A percentile compares a stretch with the other conserved stretches of the same genome.
These are phyloP conservation scores for Battus philenor DNA, from an alignment of 1,140 invertebrate species.

Conservation along the genomic window DNA sequence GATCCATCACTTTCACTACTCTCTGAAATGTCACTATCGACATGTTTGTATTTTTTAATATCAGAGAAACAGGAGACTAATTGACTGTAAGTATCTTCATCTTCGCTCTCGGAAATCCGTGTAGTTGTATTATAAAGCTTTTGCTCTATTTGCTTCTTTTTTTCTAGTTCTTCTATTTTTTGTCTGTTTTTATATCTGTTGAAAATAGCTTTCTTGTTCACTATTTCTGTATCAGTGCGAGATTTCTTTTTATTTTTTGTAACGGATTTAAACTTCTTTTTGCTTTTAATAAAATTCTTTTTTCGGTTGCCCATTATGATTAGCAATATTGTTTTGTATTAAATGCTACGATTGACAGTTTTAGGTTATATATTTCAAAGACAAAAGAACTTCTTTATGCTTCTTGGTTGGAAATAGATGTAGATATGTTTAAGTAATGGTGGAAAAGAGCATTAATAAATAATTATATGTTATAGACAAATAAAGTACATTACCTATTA, in stretches of 20 bases:
- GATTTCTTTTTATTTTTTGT: constrained; percentile 46
- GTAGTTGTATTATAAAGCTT: constrained; percentile 40
- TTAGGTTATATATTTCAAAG: no score
- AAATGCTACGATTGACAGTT: no score
- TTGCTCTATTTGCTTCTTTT: constrained; percentile 54
- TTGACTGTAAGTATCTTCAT: constrained; percentile 74
- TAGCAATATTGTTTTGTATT: background rate
- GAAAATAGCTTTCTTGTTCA: constrained; percentile 65
- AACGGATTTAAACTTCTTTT: constrained; percentile 31
- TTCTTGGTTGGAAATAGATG: no score
- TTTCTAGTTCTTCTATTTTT: constrained; percentile 56
- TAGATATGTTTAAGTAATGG: no score
- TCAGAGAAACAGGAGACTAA: constrained; percentile 76
- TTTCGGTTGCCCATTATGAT: constrained; percentile 46
- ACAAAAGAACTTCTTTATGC: no score
- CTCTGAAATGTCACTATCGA: constrained; percentile 48
- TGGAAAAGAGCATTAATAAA: no score
- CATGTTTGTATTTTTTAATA: constrained; percentile 27
- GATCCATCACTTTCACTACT: constrained; percentile 26
- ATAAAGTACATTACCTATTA: no score
- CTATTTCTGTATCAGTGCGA: constrained; percentile 32
- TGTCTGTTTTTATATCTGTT: constrained; percentile 72
- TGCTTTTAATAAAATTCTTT: constrained; percentile 36
- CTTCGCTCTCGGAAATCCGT: constrained; percentile 67
- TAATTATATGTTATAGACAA: no score